Evolutionary conservation across 1,140 invertebrate genomes (phyloP).

Genomic region (Drosophila pandora): DNA sequence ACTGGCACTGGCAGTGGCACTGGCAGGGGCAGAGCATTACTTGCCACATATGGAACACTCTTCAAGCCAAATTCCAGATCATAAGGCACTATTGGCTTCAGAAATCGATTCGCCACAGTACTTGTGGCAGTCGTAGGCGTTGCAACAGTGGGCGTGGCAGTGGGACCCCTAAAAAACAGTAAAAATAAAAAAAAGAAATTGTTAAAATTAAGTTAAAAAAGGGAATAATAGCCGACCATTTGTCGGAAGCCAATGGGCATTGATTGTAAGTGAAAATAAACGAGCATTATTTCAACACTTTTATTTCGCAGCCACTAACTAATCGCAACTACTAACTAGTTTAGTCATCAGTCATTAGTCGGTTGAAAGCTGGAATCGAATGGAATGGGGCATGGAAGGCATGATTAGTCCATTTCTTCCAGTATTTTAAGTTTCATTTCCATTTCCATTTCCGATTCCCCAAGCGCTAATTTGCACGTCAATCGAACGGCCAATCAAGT

Average conservation of each 20-base stretch:
- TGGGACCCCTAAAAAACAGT: conserved; percentile 32
- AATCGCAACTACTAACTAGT: conserved; percentile 6
- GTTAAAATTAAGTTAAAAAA: background rate
- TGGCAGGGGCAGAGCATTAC: conserved; percentile 39
- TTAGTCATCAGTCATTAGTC: conserved; percentile 5
- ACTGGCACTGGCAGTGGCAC: conserved; percentile 24
- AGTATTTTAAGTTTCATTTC: background rate
- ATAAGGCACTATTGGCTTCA: conserved; percentile 67
- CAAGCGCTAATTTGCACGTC: conserved; percentile 21
- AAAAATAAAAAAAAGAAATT: background rate
- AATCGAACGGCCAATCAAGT: conserved; percentile 23
- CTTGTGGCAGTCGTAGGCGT: conserved; percentile 18
- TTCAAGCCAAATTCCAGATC: conserved; percentile 61
- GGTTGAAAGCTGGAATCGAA: background rate
- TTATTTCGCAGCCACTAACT: background rate
- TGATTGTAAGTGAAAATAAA: conserved; percentile 28
- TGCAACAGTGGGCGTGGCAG: conserved; percentile 23
- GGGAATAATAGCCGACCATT: conserved; percentile 38
- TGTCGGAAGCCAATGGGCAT: conserved; percentile 70
- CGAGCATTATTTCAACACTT: conserved; percentile 50
- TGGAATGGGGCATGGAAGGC: background rate
- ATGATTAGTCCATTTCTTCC: conserved; percentile 21
- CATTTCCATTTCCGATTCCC: conserved; percentile 43
- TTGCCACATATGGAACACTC: conserved; percentile 53
- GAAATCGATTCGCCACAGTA: conserved; percentile 22